Conservation (phyloP, 2,113 vertebrate genomes). For the Sander lucioperca region DNA sequence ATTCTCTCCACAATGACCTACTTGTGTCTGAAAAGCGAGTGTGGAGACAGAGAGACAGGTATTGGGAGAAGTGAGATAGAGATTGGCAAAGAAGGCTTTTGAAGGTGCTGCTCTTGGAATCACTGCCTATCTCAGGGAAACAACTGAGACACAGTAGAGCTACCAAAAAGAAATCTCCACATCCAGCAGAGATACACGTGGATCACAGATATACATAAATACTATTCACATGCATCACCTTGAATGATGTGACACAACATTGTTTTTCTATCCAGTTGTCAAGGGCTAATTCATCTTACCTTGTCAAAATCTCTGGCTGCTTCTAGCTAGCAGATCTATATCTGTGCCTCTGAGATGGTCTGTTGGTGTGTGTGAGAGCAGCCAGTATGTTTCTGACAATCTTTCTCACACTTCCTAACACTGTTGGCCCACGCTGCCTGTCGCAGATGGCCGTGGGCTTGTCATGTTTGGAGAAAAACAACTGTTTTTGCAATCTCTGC, state of each 20-base stretch:
- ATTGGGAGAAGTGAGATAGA: constrained; percentile 12
- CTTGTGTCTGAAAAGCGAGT: constrained; percentile 59
- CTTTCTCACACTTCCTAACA: constrained; percentile 53
- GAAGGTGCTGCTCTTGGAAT: constrained; percentile 35
- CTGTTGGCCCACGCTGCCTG: constrained; percentile 61
- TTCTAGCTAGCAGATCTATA: constrained; percentile 22
- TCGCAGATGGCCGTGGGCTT: constrained; percentile 66
- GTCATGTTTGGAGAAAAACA: constrained; percentile 70
- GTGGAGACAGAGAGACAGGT: constrained; percentile 44
- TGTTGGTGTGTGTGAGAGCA: constrained; percentile 51
- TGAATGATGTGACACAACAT: constrained; percentile 22
- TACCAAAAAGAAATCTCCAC: neutral
- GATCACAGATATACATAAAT: constrained; percentile 23
- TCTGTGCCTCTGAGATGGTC: constrained; percentile 38
- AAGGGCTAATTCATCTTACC: constrained; percentile 39
- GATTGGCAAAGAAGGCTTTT: neutral
- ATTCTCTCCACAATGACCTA: constrained; percentile 67
- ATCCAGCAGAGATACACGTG: constrained; percentile 12
- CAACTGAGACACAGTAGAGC: constrained; percentile 20
- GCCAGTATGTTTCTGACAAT: constrained; percentile 61
- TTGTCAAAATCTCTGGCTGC: constrained; percentile 34
- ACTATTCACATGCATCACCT: neutral
- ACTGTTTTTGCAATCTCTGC: constrained; percentile 70
- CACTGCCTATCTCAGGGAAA: constrained; percentile 10
- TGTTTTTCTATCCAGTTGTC: constrained; percentile 26